Base-by-base conservation (phyloP, 2,113 vertebrate genomes). In the Taurulus bubalis region DNA sequence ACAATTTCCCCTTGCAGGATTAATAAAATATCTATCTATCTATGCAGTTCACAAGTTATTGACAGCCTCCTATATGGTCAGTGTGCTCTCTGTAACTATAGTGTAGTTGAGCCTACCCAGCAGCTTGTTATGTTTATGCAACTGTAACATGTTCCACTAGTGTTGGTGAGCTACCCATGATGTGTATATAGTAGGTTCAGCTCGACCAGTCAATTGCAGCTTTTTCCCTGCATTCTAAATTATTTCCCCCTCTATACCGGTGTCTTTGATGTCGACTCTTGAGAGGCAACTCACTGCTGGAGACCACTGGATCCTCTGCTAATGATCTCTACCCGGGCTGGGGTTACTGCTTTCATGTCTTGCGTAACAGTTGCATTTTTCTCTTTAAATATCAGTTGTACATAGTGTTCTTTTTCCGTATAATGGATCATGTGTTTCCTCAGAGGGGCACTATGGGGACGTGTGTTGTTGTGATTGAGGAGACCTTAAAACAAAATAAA, bases 251-350 rank as follows among this genome's bases (percentile, higher is more conserved):
- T 85, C 82, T 60, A 34, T 78, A 69, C 73, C 28, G 34, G 65
- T 26, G 60, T 75, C 87, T 94, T 94, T 94, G 93, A 94, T 87
- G 92, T 90, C 12, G 77, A 79, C 88, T 87, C 91, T 85, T 51
- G 90, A 94, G 92, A 93, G 84, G 71, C 90, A 66, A 32, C 83
- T 74, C 83, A 58, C 91, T 83, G 85, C 89, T 85, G 82, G 89
- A 90, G 83, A 89, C 90, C 87, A 77, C 85, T 82, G 89, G 84
- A 76, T 90, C 90, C 78, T 86, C 75, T 10, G 28, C 90, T 94
- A 94, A 94, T 93, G 91, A 94, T 94, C 89, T 90, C 85, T 80
- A 72, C 68, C 63, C 77, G 28, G 60, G 60, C 81, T 69, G 53
- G 30, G 80, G 69, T 82, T 85, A 28, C 82, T 72, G 79, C 90